Base-by-base conservation (phyloP, 2,888 invertebrate species). In the Ethmia dodecea region DNA sequence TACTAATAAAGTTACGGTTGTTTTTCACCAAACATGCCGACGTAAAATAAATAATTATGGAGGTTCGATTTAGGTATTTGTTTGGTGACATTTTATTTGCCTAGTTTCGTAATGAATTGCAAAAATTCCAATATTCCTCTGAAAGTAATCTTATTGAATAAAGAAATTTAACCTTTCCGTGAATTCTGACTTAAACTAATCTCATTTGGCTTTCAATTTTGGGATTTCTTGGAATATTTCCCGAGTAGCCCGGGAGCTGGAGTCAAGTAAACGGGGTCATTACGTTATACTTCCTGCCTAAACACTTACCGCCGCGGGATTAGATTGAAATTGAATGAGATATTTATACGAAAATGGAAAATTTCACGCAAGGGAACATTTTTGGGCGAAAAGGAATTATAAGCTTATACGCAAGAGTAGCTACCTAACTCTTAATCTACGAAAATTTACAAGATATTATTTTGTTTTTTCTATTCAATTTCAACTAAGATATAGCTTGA, bases 261-360 rank as follows among this genome's bases (percentile, higher is more conserved):
- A 36, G 36, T 24, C 28, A 28, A 36, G 31, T 31, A 26, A 35
- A 65, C 53, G 64, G 58, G 58, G 53, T 55, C 47, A 58, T 69
- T 66, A 71, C 62, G 60, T 65, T 61, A 62, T 60, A 61, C 59
- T 61, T 55, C 52, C 57, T 22, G 22, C 26, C 57, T 56, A 45
- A 45, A 35, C 52, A 40, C 50, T 58, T 56, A 48, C 55, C 43
- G 49, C 47, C 49, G 39, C 52, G 50, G 61, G 66, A 75, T 77
- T 74, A 78, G 59, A 74, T 72, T 70, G 69, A 69, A 75, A 77
- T 71, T 71, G 70, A 74, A 75, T 69, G 64, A 60, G 53, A 43
- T 57, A 57, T 57, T 56, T 48, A 47, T 40, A 50, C 42, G 49
- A 51, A 57, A 64, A 63, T 56, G 58, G 57, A 48, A 48, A 55